Conservation (phyloP, 2,797 vertebrate species). For the Enoplosus armatus region DNA sequence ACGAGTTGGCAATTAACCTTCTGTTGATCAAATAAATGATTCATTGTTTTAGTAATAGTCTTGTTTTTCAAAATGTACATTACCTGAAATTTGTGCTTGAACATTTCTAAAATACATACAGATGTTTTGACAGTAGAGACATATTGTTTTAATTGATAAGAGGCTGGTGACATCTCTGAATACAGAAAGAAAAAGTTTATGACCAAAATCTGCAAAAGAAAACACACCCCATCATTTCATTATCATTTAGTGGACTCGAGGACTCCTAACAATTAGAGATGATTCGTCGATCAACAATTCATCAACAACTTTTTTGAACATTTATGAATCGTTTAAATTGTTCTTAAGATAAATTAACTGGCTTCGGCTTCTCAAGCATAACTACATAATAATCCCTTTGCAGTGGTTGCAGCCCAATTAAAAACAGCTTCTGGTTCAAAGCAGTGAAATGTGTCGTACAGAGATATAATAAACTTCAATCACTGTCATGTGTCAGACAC, state of each 20-base stretch:
- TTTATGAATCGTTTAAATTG: too few relatives aligned
- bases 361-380: neutral
- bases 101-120: neutral
- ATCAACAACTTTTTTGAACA: neutral
- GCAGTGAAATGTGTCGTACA: slow-evolving; percentile 2
- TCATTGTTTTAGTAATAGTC: neutral
- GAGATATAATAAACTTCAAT: slow-evolving; percentile 19
- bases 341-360: neutral
- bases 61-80: neutral
- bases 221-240: neutral
- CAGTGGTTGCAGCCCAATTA: neutral
- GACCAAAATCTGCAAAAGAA: neutral
- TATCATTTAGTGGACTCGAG: neutral
- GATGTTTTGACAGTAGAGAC: neutral
- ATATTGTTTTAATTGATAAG: neutral
- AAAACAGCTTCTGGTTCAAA: too few relatives aligned
- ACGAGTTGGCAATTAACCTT: neutral
- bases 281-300: neutral
- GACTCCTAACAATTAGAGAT: too few relatives aligned
- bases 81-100: neutral
- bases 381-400: neutral
- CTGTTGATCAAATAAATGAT: neutral
- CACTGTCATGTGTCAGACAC: slow-evolving; percentile 32
- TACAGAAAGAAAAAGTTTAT: neutral
- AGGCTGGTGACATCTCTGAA: neutral